Percentiles rank a stretch among this genome's conserved stretches.
Conservation (phyloP, 2,797 vertebrate species). For the Picus viridis region DNA sequence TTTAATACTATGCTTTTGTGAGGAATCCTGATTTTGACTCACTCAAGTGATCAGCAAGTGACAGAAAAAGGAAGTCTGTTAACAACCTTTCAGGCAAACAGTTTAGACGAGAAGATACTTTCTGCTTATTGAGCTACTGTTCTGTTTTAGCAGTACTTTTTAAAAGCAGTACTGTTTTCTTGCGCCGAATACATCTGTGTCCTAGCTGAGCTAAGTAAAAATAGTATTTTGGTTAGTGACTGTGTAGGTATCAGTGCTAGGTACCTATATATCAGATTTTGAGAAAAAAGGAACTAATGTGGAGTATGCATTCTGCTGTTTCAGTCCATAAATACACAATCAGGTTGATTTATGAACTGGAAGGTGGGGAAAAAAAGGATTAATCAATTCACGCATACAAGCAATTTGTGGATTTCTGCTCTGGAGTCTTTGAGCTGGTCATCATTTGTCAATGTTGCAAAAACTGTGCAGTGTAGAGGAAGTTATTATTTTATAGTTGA, state of each 20-base stretch:
- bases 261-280: background rate
- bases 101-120: background rate
- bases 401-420: background rate
- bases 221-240: background rate
- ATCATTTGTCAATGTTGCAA: conserved; percentile 5
- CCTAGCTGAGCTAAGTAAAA: background rate
- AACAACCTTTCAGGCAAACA: background rate
- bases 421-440: background rate
- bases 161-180: background rate
- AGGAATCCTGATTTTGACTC: background rate
- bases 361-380: background rate
- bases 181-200: background rate
- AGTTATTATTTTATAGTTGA: background rate
- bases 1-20: background rate
- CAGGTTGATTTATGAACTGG: background rate
- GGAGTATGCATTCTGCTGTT: background rate
- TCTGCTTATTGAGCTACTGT: background rate
- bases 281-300: background rate
- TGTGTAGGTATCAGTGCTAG: background rate
- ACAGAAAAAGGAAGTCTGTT: background rate
- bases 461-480: background rate
- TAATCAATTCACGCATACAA: conserved; percentile 1
- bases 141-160: background rate
- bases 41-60: background rate
- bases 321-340: background rate